These are phyloP conservation scores for Rhagonycha fulva DNA, from an alignment of 2,888 invertebrate species.

Conservation along the genomic window DNA sequence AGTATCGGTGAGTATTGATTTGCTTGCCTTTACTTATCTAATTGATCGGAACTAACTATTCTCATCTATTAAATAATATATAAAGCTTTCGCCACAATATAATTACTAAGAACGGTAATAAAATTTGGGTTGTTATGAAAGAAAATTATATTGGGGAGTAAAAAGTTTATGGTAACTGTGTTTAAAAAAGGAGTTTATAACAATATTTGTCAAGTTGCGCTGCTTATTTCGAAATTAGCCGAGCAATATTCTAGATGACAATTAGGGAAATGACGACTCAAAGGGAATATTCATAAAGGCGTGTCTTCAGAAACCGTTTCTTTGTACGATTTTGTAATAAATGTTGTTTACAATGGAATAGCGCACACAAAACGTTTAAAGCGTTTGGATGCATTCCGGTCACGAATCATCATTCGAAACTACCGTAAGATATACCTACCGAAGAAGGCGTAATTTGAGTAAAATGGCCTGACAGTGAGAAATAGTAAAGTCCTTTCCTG, in stretches of 20 bases:
- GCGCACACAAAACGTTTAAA: slow-evolving; percentile 31
- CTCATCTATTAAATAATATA: neutral
- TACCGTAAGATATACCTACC: slow-evolving; percentile 47
- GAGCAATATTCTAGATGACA: slow-evolving; percentile 20
- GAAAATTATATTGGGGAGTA: slow-evolving; percentile 7
- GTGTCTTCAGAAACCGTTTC: slow-evolving; percentile 33
- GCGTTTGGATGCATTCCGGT: slow-evolving; percentile 43
- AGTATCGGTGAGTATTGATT: slow-evolving; percentile 35
- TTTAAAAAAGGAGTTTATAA: slow-evolving; percentile 16
- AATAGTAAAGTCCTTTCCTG: slow-evolving; percentile 50
- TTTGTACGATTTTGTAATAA: slow-evolving; percentile 40
- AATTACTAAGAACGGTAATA: neutral
- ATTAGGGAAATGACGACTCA: slow-evolving; percentile 22
- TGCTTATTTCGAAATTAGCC: slow-evolving; percentile 25
- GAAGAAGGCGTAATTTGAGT: slow-evolving; percentile 47
- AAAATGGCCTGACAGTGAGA: slow-evolving; percentile 53
- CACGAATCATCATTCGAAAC: slow-evolving; percentile 49
- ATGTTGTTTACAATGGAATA: slow-evolving; percentile 35
- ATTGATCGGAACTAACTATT: slow-evolving; percentile 19
- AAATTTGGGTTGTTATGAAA: neutral
- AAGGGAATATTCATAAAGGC: slow-evolving; percentile 24
- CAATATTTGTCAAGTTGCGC: slow-evolving; percentile 20
- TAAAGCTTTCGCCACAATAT: neutral
- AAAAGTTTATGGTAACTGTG: slow-evolving; percentile 10
- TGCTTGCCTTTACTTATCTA: slow-evolving; percentile 23